Evolutionary conservation across 2,888 invertebrate genomes (phyloP).

Genomic region (Ochropleura plecta): DNA sequence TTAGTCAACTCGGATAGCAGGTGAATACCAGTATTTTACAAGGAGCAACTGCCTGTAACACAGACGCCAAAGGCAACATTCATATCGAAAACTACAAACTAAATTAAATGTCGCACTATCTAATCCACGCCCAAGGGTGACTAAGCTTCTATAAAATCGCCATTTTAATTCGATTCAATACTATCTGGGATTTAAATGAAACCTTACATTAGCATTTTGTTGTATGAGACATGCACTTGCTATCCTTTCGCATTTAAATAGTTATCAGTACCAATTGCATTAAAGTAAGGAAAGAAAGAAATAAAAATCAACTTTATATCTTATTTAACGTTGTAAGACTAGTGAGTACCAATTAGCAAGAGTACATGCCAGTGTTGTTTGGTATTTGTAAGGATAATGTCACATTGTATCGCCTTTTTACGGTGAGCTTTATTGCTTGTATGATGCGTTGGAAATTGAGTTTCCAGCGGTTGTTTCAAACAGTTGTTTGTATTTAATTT

Average conservation of each 20-base stretch:
- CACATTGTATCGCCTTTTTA: slow-evolving; percentile 59
- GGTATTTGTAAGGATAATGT: slow-evolving; percentile 60
- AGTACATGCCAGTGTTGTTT: slow-evolving; percentile 76
- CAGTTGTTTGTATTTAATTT: neutral
- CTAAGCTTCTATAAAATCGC: slow-evolving; percentile 64
- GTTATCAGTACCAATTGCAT: slow-evolving; percentile 81
- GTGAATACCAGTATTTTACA: too few relatives aligned
- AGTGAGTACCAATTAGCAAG: slow-evolving; percentile 83
- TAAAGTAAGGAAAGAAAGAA: slow-evolving; percentile 71
- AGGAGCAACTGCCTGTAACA: neutral
- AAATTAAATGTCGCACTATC: slow-evolving; percentile 59
- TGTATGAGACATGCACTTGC: slow-evolving; percentile 70
- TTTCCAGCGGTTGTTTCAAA: neutral
- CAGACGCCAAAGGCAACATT: slow-evolving; percentile 25
- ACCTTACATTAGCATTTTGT: slow-evolving; percentile 66
- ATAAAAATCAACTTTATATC: slow-evolving; percentile 72
- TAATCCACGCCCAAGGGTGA: slow-evolving; percentile 61
- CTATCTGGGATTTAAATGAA: slow-evolving; percentile 65
- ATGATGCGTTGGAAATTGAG: slow-evolving; percentile 4
- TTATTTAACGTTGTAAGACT: slow-evolving; percentile 75
- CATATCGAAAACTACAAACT: slow-evolving; percentile 39
- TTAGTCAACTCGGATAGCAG: too few relatives aligned
- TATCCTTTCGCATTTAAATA: slow-evolving; percentile 78
- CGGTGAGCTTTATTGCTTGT: slow-evolving; percentile 7
- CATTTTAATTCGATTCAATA: slow-evolving; percentile 62